Percentiles rank a stretch among this genome's conserved stretches.
Conservation (phyloP, 2,113 vertebrate species). For the Varanus salvator region DNA sequence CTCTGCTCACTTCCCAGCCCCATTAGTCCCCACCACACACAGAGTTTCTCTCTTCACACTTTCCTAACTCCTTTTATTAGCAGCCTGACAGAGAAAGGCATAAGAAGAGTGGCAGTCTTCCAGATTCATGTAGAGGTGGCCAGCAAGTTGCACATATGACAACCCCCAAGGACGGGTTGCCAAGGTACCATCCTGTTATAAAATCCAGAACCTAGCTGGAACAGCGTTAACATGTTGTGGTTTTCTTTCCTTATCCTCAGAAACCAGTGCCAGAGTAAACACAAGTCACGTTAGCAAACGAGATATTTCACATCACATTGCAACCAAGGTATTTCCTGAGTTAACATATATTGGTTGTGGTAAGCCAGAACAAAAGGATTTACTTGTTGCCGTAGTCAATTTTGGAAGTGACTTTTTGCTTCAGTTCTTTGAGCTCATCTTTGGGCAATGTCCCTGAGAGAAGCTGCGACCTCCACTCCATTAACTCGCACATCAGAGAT, state of each 20-base stretch:
- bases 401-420: slow-evolving; percentile 98
- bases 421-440: slow-evolving; percentile 96
- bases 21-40: not conserved
- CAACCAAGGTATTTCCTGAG: not conserved
- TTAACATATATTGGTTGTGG: not conserved
- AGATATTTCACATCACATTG: not conserved
- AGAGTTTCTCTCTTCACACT: not conserved
- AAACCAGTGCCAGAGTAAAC: not conserved
- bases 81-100: not conserved
- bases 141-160: not conserved
- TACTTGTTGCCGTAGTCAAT: slow-evolving; percentile 99
- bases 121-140: not conserved
- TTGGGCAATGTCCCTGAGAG: slow-evolving; percentile 94
- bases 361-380: slow-evolving; percentile 7
- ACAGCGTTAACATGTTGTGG: not conserved
- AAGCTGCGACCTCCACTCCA: slow-evolving; percentile 98
- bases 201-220: not conserved
- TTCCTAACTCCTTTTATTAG: not conserved
- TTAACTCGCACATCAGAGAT: slow-evolving; percentile 93
- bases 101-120: not conserved
- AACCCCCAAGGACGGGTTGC: not conserved
- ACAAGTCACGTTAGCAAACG: not conserved
- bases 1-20: not conserved
- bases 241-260: not conserved
- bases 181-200: not conserved